Base-by-base conservation (phyloP, 1,140 invertebrate genomes). In the Musca domestica region DNA sequence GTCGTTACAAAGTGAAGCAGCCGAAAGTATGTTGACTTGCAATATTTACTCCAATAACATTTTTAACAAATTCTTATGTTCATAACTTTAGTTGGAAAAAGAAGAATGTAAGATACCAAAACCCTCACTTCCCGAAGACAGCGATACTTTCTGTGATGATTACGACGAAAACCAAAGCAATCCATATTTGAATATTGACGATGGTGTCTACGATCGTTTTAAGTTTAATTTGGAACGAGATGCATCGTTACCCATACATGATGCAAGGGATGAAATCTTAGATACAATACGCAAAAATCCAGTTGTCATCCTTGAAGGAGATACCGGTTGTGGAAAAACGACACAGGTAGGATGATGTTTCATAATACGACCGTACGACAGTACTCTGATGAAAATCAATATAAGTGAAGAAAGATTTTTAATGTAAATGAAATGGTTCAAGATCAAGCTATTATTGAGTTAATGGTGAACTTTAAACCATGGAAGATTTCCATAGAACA, bases 261-360 rank as follows among this genome's bases (percentile, higher is more conserved):
- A 72, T 2, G 70, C 69, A 7, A 72, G 72, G 0, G 72, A 74
- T 15, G 56, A 74, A 22, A 80, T 81, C 3, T 46, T 81, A 1
- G 22, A 47, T 0, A 71, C 71, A 2, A 78, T 81, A 12, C 69
- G 54, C 12, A 69, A 72, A 0, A 69, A 79, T 71, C 74, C 73
- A 0, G 76, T 81, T 6, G 74, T 80, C 2, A 73, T 81, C 56
- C 22, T 81, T 0, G 74, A 78, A 47, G 80, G 79, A 23, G 77
- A 81, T 10, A 81, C 80, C 1, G 80, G 79, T 6, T 94, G 91
- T 68, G 95, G 95, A 1, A 96, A 96, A 85, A 95, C 94, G 0
- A 96, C 94, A 0, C 94, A 96, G 72, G 78, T 80, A 64, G 72
- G 72, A 48, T 14, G 14, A 12, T 46, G 10, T 46, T 3, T 46